Base-by-base conservation (phyloP, 2,888 invertebrate species). In the Margaritifera margaritifera region DNA sequence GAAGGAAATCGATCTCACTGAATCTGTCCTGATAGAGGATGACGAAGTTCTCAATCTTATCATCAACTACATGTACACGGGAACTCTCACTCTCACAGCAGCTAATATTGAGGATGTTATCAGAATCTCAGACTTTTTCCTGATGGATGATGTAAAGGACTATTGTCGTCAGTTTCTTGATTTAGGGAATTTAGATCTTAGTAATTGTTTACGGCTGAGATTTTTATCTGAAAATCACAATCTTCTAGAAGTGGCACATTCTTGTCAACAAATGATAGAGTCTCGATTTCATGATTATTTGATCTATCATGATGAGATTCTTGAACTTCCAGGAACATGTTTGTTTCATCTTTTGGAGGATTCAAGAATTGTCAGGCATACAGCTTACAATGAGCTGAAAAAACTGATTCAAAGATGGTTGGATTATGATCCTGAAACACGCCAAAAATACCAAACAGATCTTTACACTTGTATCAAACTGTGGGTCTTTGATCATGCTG, bases 231-330 rank as follows among this genome's bases (percentile, higher is more conserved):
- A 87, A 66, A 85, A 86, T 66, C 87, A 87, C 72, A 87, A 87
- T 69, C 70, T 88, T 60, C 80, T 80, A 52, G 81, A 84, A 68
- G 86, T 88, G 15, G 80, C 82, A 19, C 74, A 77, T 62, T 77
- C 82, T 6, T 85, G 86, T 56, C 81, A 81, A 57, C 77, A 75
- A 27, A 87, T 88, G 63, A 84, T 88, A 60, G 80, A 85, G 68
- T 78, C 87, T 25, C 75, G 88, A 27, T 88, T 88, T 71, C 87
- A 87, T 75, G 88, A 88, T 73, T 85, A 86, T 71, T 71, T 87
- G 4, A 80, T 87, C 51, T 80, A 80, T 59, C 84, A 86, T 72
- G 86, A 86, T 66, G 87, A 88, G 71, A 82, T 88, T 66, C 66
- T 87, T 2, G 88, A 87, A 51, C 64, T 87, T 24, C 85, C 86